Percentiles rank a stretch among this genome's conserved stretches.
These are phyloP conservation scores for Lepilemur ruficaudatus DNA, from an alignment of 2,797 vertebrate species.

Conservation along the genomic window DNA sequence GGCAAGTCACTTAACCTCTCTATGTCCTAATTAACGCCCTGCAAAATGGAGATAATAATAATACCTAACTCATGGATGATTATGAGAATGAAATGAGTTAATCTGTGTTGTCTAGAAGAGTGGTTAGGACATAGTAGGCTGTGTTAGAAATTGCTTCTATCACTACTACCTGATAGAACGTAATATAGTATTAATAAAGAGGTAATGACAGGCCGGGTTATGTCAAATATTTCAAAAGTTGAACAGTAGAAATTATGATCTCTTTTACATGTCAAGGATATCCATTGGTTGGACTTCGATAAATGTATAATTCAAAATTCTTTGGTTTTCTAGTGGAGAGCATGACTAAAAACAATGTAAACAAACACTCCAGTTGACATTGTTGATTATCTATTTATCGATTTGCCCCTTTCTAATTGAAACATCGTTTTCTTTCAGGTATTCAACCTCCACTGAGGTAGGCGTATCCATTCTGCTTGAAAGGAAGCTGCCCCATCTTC, in stretches of 20 bases:
- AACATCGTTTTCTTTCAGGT: background rate
- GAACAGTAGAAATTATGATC: background rate
- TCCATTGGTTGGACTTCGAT: background rate
- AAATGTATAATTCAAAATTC: background rate
- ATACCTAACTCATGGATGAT: background rate
- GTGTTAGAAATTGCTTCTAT: background rate
- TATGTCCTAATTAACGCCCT: background rate
- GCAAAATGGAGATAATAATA: background rate
- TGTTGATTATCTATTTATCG: background rate
- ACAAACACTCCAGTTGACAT: background rate
- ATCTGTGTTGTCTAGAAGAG: background rate
- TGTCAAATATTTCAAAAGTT: background rate
- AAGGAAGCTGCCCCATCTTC: background rate
- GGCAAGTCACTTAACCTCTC: background rate
- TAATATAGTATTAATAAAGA: background rate
- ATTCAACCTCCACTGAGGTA: background rate
- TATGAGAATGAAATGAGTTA: background rate
- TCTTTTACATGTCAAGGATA: background rate
- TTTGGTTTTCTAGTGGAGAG: background rate
- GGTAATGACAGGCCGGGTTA: background rate
- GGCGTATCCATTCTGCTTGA: background rate
- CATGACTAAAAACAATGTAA: background rate
- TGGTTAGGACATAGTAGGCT: background rate
- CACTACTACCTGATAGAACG: background rate
- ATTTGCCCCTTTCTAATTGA: background rate